A percentile compares a stretch with the other conserved stretches of the same genome.
These are phyloP conservation scores for Discoglossus pictus DNA, from an alignment of 2,797 vertebrate species.

Conservation along the genomic window DNA sequence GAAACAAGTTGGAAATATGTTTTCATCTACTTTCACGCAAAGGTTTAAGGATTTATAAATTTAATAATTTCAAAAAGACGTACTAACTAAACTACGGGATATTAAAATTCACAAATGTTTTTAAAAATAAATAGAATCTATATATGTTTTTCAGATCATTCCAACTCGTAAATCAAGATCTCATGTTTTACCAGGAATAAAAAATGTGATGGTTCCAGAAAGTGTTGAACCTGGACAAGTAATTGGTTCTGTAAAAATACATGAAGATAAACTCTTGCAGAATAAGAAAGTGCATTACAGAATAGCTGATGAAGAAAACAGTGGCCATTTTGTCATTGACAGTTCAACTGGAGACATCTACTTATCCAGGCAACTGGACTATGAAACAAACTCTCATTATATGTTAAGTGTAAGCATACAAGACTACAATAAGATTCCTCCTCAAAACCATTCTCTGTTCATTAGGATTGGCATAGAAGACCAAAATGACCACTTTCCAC, in stretches of 20 bases:
- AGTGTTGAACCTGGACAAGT: constrained; percentile 74
- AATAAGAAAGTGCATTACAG: constrained; percentile 69
- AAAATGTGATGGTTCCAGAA: constrained; percentile 79
- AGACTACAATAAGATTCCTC: constrained; percentile 56
- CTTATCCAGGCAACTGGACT: constrained; percentile 84
- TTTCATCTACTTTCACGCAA: too few relatives aligned
- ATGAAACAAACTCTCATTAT: constrained; percentile 78
- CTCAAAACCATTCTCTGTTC: constrained; percentile 68
- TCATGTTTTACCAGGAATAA: constrained; percentile 61
- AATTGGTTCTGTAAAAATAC: constrained; percentile 70
- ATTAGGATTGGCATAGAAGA: constrained; percentile 81
- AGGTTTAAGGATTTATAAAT: too few relatives aligned
- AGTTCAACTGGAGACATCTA: constrained; percentile 80
- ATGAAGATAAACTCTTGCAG: constrained; percentile 43
- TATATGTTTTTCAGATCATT: constrained; percentile 74
- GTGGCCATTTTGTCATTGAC: constrained; percentile 78
- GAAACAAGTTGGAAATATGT: too few relatives aligned
- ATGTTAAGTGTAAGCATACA: constrained; percentile 73
- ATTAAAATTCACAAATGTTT: neutral
- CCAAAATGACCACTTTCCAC: constrained; percentile 82
- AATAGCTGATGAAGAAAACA: constrained; percentile 73
- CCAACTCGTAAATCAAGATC: constrained; percentile 57
- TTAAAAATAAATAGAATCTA: constrained; percentile 21
- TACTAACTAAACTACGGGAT: too few relatives aligned
- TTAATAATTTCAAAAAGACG: too few relatives aligned